Conservation (phyloP, 2,113 vertebrate species). For the Leucosticte australis region DNA sequence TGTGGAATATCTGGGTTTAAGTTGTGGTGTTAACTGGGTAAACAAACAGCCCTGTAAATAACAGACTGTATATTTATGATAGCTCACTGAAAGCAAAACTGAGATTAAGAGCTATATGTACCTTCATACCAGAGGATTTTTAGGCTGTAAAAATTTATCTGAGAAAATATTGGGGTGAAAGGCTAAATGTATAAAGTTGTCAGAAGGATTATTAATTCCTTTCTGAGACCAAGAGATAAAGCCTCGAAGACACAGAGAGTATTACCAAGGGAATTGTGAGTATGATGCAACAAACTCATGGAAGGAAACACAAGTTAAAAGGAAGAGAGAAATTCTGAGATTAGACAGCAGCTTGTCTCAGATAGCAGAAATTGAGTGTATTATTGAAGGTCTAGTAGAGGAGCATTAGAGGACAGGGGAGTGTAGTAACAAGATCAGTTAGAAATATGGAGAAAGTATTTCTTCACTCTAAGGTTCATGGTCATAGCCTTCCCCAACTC, state of each 20-base stretch:
- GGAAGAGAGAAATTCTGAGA: not conserved
- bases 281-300: not conserved
- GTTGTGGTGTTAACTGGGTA: not conserved
- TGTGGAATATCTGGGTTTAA: not conserved
- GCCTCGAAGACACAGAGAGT: not conserved
- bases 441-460: not conserved
- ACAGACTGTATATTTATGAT: not conserved
- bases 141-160: not conserved
- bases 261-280: not conserved
- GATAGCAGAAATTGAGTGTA: not conserved
- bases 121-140: not conserved
- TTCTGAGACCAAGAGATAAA: conserved; percentile 36
- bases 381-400: not conserved
- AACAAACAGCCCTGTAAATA: not conserved
- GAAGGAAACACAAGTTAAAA: not conserved
- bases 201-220: conserved; percentile 13
- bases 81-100: not conserved
- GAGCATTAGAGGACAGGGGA: not conserved
- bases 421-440: not conserved
- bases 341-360: not conserved
- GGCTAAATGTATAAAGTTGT: not conserved
- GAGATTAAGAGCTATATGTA: not conserved
- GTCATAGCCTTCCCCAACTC: not conserved
- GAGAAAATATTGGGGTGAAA: not conserved
- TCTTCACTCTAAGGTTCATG: not conserved